Base-by-base conservation (phyloP, 1,140 invertebrate genomes). In the Palaemon carinicauda region DNA sequence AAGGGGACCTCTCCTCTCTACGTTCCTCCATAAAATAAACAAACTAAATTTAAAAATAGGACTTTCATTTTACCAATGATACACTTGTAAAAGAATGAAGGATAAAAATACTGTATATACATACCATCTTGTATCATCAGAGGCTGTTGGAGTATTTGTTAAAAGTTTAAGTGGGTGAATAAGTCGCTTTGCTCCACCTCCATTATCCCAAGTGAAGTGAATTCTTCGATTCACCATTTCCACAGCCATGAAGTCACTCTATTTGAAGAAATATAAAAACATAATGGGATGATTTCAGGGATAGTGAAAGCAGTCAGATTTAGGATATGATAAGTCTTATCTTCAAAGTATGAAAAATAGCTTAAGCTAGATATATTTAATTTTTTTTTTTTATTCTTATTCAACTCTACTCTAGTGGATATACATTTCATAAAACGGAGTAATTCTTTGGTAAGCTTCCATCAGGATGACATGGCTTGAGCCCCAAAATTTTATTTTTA, bases 171-270 rank as follows among this genome's bases (percentile, higher is more conserved):
- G 89, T 1, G 94, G 94, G 92, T 96, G 95, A 2, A 92, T 94
- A 0, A 95, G 91, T 19, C 92, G 91, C 3, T 93, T 93, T 0
- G 93, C 93, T 2, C 94, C 95, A 27, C 94, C 95, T 14, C 96
- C 96, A 1, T 95, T 92, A 91, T 96, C 95, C 96, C 96, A 97
- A 1, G 94, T 90, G 77, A 96, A 95, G 84, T 94, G 92, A 17
- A 97, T 94, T 80, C 94, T 94, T 33, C 95, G 93, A 87, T 96
- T 93, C 0, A 95, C 92, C 91, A 97, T 94, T 91, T 97, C 96
- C 31, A 98, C 90, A 0, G 95, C 94, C 27, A 98, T 93, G 88
- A 95, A 97, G 88, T 97, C 88, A 75, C 81, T 88, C 81, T 41
- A 12, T 41, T 41, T 79, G 51, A 71, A 71, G 10, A 21, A 75